Evolutionary conservation across 2,113 vertebrate species (phyloP).

Genomic region (Thomomys bottae): DNA sequence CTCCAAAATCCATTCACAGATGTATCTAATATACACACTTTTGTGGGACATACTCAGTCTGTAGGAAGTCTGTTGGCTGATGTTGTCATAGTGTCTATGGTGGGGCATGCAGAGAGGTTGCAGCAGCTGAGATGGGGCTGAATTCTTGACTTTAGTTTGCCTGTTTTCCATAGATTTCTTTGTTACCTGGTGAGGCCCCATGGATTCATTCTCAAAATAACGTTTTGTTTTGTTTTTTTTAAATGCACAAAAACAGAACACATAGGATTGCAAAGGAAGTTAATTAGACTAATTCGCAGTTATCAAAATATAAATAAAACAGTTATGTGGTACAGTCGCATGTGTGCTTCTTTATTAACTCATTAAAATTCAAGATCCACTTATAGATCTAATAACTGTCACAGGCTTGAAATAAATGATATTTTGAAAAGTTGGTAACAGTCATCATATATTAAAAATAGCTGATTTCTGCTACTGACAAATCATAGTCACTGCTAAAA

Average conservation of each 20-base stretch:
- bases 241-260: conserved; percentile 29
- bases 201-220: background rate
- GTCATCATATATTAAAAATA: background rate
- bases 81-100: background rate
- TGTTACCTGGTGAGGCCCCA: background rate
- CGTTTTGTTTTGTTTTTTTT: too few species aligned
- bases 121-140: too few species aligned
- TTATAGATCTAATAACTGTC: background rate
- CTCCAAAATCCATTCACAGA: background rate
- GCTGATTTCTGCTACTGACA: conserved; percentile 15
- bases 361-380: conserved; percentile 27
- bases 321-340: background rate
- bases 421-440: conserved; percentile 13
- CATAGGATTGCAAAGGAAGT: background rate
- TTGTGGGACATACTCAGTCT: background rate
- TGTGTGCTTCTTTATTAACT: conserved; percentile 2
- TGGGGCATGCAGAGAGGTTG: background rate
- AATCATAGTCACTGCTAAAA: background rate
- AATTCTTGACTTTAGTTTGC: background rate
- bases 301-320: conserved; percentile 53
- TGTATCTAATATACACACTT: background rate
- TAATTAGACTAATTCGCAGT: background rate
- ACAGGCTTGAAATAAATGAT: conserved; percentile 1
- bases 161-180: background rate
- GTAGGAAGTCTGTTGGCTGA: too few species aligned